Base-by-base conservation (phyloP, 1,140 invertebrate genomes). In the Drosophila hydei region DNA sequence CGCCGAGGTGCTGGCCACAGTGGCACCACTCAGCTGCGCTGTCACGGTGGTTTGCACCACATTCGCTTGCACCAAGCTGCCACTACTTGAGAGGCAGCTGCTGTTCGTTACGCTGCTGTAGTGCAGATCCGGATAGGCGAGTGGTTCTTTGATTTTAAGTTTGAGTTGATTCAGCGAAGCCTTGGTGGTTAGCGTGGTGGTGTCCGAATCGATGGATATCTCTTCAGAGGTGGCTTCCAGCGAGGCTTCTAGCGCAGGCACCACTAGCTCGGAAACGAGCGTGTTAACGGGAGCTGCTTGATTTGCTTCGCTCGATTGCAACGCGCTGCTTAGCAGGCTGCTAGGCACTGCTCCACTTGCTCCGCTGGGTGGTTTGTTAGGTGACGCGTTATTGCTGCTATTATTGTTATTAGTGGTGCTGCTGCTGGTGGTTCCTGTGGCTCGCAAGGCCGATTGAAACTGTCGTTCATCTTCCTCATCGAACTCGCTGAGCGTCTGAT, bases 131-230 rank as follows among this genome's bases (percentile, higher is more conserved):
- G 88, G 84, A 65, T 90, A 81, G 11, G 87, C 85, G 16, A 97
- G 96, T 0, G 97, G 96, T 9, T 96, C 97, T 91, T 97, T 97
- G 67, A 97, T 97, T 91, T 98, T 98, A 0, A 98, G 95, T 90
- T 97, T 97, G 1, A 97, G 90, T 79, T 97, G 96, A 92, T 97
- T 97, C 14, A 96, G 92, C 0, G 96, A 95, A 90, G 95, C 94
- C 77, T 96, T 96, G 4, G 91, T 94, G 19, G 92, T 93, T 75
- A 91, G 91, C 6, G 75, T 92, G 9, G 91, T 92, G 30, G 91
- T 92, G 64, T 93, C 92, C 14, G 92, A 90, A 72, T 94, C 91
- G 18, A 90, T 93, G 8, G 90, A 89, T 23, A 93, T 92, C 63
- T 94, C 93, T 59, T 91, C 92, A 0, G 84, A 79, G 4, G 91